Conservation (phyloP, 2,888 invertebrate genomes). For the Lasioglossum marginatum region DNA sequence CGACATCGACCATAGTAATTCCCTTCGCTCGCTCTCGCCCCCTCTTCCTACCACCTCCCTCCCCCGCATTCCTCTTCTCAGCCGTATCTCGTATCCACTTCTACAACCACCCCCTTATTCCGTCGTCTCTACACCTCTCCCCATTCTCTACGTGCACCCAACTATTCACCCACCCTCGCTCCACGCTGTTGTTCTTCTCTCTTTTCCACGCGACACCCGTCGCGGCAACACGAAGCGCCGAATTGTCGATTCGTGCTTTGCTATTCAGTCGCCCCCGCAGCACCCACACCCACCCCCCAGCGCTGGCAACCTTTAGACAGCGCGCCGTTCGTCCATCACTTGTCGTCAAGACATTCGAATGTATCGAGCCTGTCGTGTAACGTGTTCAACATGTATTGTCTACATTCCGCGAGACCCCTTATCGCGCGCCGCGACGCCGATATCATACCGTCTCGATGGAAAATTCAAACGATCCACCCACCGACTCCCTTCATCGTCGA, state of each 20-base stretch:
- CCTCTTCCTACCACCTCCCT: not conserved
- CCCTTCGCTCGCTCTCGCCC: slow-evolving; percentile 31
- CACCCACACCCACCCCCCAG: not conserved
- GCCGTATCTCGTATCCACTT: slow-evolving; percentile 16
- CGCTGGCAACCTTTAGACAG: not conserved
- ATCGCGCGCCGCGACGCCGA: slow-evolving; percentile 3
- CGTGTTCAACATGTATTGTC: slow-evolving; percentile 24
- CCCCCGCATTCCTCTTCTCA: not conserved
- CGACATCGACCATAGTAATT: slow-evolving; percentile 65
- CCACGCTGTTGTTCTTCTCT: slow-evolving; percentile 32
- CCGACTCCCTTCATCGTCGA: not conserved
- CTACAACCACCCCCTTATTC: not conserved
- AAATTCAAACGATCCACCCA: not conserved
- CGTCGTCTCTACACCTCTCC: not conserved
- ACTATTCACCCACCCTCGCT: not conserved
- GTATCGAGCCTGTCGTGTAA: slow-evolving; percentile 40
- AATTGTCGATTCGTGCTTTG: slow-evolving; percentile 57
- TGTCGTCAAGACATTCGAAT: slow-evolving; percentile 50
- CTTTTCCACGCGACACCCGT: slow-evolving; percentile 43
- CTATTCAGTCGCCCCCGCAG: slow-evolving; percentile 31
- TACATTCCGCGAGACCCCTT: slow-evolving; percentile 17
- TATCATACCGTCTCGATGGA: not conserved
- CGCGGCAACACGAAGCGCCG: slow-evolving; percentile 44
- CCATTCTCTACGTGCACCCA: slow-evolving; percentile 6
- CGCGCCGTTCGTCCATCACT: slow-evolving; percentile 45